Evolutionary conservation across 2,888 invertebrate genomes (phyloP), one percentile per base, ranked within the genome.

Genomic region (Spodoptera exigua): DNA sequence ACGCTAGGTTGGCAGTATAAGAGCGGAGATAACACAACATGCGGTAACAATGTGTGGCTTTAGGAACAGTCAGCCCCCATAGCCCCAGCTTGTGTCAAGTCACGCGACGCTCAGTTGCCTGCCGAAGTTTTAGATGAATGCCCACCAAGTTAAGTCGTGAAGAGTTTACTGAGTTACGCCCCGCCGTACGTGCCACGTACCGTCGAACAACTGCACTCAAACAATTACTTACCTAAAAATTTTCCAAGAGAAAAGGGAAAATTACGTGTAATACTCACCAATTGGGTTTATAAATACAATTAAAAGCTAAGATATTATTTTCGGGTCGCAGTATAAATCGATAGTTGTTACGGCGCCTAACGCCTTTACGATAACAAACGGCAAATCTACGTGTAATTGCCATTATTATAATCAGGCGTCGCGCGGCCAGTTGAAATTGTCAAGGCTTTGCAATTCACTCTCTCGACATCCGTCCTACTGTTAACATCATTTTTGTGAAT

Each of bases 121-220:
- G 84, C 81, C 78, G 78, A 91, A 91, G 88, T 90, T 92, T 90
- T 81, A 89, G 89, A 91, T 89, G 87, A 89, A 91, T 90, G 89
- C 83, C 85, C 87, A 80, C 79, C 68, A 85, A 90, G 86, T 89
- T 89, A 80, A 81, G 81, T 81, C 79, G 76, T 76, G 82, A 84
- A 81, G 85, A 89, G 85, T 88, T 85, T 77, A 71, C 74, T 69
- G 80, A 86, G 84, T 88, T 85, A 84, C 84, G 82, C 80, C 80
- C 75, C 64, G 57, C 61, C 74, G 77, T 80, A 78, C 81, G 81
- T 79, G 76, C 40, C 75, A 77, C 76, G 74, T 76, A 77, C 39
- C 54, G 52, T 44, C 49, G 77, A 82, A 82, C 74, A 82, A 83
- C 72, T 82, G 81, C 82, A 84, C 79, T 85, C 82, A 69, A 71